Evolutionary conservation across 2,113 vertebrate genomes (phyloP), one percentile per base, ranked within the genome.

Genomic region (Myotis yumanensis): DNA sequence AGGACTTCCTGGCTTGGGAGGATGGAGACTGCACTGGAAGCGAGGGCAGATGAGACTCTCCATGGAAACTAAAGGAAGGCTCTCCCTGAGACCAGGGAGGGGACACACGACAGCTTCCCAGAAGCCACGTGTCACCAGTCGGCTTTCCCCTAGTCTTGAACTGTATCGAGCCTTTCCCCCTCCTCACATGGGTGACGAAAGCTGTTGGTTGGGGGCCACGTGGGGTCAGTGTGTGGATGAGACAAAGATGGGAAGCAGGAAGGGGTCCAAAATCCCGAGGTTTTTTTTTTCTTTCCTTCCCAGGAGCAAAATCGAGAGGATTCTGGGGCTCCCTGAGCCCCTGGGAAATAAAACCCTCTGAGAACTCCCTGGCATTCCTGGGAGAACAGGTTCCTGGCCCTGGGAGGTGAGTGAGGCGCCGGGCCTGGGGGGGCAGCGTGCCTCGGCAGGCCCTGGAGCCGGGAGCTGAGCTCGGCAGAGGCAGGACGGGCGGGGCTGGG

Each of bases 371-470:
- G 97, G 97, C 97, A 98, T 98, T 98, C 98, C 98, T 93, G 97
- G 98, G 98, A 98, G 98, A 98, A 98, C 98, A 98, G 98, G 98
- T 98, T 98, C 98, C 97, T 98, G 97, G 98, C 98, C 98, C 97
- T 97, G 95, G 93, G 96, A 97, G 95, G 94, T 72, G 94, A 97
- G 75, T 28, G 94, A 96, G 96, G 96, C 92, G 71, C 92, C 86
- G 80, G 90, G 97, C 95, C 97, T 92, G 82, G 95, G 95, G 96
- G 94, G 88, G 93, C 95, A 98, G 98, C 98, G 96, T 98, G 98
- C 98, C 98, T 97, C 96, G 20, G 98, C 98, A 98, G 97, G 98
- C 98, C 98, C 98, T 90, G 96, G 97, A 98, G 98, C 97, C 96
- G 52, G 93, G 97, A 98, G 97, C 98, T 97, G 97, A 98, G 98